A percentile compares a stretch with the other conserved stretches of the same genome.
phyloP scores from a whole-genome alignment of 2,797 vertebrate genomes.

The Propithecus perrieri region DNA sequence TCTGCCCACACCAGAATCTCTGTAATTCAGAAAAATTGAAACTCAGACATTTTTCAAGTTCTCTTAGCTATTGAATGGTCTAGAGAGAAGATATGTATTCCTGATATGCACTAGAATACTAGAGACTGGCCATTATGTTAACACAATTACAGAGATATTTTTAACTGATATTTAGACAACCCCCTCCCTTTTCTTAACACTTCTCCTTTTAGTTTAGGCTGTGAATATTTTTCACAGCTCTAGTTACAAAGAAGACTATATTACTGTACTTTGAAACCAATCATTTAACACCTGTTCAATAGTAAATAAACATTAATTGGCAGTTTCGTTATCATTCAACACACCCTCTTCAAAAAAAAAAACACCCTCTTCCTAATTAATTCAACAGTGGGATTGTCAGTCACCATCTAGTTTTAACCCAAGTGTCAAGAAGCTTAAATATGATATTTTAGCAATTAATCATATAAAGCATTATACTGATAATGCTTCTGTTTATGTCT shows the following conservation, averaged over 20 bases:
- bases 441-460: neutral
- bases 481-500: neutral
- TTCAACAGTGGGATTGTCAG: neutral
- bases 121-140: neutral
- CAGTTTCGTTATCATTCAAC: conserved; percentile 14
- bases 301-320: conserved; percentile 50
- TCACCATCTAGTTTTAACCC: neutral
- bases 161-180: neutral
- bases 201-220: conserved; percentile 6
- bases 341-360: neutral
- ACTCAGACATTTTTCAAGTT: neutral
- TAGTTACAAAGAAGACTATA: conserved; percentile 31
- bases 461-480: neutral
- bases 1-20: neutral
- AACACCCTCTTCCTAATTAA: conserved; percentile 57
- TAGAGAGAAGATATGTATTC: neutral
- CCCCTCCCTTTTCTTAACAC: neutral
- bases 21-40: neutral
- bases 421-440: neutral
- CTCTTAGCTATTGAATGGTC: neutral
- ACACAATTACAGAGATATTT: neutral
- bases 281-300: conserved; percentile 61
- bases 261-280: conserved; percentile 54
- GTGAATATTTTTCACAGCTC: conserved; percentile 35
- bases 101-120: neutral